phyloP scores from a whole-genome alignment of 92 coral and sea anemone species.

The Bergia puertoricense region DNA sequence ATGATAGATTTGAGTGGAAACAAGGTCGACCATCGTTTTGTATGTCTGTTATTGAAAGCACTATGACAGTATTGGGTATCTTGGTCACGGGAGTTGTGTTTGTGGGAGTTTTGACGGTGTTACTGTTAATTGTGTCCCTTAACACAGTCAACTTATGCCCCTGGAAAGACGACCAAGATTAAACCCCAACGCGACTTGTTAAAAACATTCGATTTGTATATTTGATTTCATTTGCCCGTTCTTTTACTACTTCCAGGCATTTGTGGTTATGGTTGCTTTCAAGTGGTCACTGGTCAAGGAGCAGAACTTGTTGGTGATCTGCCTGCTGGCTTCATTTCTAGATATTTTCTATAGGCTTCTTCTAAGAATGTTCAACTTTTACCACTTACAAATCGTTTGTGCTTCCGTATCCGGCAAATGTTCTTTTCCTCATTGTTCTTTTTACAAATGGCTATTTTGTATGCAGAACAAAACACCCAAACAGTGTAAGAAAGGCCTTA shows the following conservation, averaged over 20 bases:
- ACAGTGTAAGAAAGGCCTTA: not conserved
- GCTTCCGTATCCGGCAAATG: constrained; percentile 38
- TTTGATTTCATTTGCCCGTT: too few species aligned
- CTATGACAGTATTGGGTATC: not conserved
- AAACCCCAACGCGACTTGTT: too few species aligned
- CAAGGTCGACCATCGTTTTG: not conserved
- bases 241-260: too few species aligned
- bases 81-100: not conserved
- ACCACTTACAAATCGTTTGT: constrained; percentile 8
- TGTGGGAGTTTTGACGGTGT: not conserved
- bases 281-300: too few species aligned
- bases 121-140: not conserved
- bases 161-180: too few species aligned
- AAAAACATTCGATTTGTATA: too few species aligned
- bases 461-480: not conserved
- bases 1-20: not conserved
- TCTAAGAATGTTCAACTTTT: constrained; percentile 3
- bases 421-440: not conserved
- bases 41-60: not conserved
- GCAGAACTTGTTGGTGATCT: too few species aligned
- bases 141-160: too few species aligned
- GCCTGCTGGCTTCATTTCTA: constrained; percentile 8
- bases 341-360: constrained; percentile 39
- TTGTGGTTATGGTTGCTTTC: too few species aligned
- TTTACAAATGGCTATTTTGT: too few species aligned